Percentiles rank a stretch among this genome's conserved stretches.
phyloP scores from a whole-genome alignment of 92 coral and sea anemone genomes.

The Heteractis magnifica region DNA sequence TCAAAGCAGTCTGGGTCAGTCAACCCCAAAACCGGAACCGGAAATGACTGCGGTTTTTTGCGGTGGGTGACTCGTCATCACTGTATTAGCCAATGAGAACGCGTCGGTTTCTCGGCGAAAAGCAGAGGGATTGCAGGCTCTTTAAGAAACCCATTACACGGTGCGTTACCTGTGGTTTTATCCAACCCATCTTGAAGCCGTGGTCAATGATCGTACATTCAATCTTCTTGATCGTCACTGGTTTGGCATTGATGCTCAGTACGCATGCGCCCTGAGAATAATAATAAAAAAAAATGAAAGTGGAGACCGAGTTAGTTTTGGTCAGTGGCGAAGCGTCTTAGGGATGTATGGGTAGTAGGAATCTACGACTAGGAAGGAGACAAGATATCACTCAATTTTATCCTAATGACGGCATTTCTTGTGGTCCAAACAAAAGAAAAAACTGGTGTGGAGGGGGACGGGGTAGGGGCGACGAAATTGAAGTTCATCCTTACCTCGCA shows the following conservation, averaged over 20 bases:
- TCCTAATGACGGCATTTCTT: no score
- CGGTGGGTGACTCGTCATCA: no score
- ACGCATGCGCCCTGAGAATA: constrained; percentile 87
- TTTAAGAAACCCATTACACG: background rate
- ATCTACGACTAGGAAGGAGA: background rate
- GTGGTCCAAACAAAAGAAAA: no score
- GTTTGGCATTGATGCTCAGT: constrained; percentile 89
- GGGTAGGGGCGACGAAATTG: background rate
- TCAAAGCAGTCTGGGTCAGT: no score
- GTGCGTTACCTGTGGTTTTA: constrained; percentile 78
- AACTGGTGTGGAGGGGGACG: no score
- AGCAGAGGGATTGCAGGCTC: background rate
- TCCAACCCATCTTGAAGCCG: constrained; percentile 96
- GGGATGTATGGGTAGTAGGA: background rate
- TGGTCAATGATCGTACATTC: constrained; percentile 94
- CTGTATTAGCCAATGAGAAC: no score
- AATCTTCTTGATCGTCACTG: constrained; percentile 95
- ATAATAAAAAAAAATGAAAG: no score
- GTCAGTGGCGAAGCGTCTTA: background rate
- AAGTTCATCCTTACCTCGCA: constrained; percentile 72
- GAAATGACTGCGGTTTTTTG: no score
- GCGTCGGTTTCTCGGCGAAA: no score
- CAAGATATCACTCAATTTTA: no score
- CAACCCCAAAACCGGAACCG: no score
- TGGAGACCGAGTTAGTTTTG: no score